Conservation (phyloP, 2,888 invertebrate genomes). For the Dugesia japonica region DNA sequence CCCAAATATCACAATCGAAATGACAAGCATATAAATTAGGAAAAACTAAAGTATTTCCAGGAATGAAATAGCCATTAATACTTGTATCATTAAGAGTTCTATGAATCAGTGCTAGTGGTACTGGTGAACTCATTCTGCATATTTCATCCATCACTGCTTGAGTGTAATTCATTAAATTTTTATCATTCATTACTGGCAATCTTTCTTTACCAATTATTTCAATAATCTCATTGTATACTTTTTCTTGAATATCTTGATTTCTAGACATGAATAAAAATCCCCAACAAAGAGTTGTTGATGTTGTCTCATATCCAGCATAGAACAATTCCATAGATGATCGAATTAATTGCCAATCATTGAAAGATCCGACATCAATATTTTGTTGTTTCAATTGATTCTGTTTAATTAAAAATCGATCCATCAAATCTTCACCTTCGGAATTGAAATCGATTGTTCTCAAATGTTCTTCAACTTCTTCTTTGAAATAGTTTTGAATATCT, state of each 20-base stretch:
- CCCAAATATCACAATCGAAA: constrained; percentile 31
- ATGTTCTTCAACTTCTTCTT: constrained; percentile 24
- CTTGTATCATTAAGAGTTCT: constrained; percentile 37
- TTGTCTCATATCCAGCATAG: constrained; percentile 32
- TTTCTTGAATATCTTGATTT: constrained; percentile 27
- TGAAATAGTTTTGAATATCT: not conserved
- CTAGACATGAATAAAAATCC: constrained; percentile 20
- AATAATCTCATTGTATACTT: constrained; percentile 32
- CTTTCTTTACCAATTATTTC: constrained; percentile 26
- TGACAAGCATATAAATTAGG: constrained; percentile 31
- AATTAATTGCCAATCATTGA: constrained; percentile 26
- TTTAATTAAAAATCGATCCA: constrained; percentile 11
- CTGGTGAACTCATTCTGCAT: constrained; percentile 32
- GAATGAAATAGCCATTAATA: constrained; percentile 38
- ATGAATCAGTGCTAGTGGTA: constrained; percentile 32
- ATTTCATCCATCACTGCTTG: constrained; percentile 34
- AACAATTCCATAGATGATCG: constrained; percentile 27
- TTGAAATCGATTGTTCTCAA: not conserved
- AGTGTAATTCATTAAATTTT: constrained; percentile 26
- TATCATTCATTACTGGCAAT: constrained; percentile 26
- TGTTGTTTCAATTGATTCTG: not conserved
- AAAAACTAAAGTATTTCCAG: constrained; percentile 22
- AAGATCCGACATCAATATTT: not conserved
- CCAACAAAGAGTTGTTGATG: constrained; percentile 31
- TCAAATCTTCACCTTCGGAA: constrained; percentile 17